phyloP scores from a whole-genome alignment of 2,797 vertebrate species.

The Coilia nasus region DNA sequence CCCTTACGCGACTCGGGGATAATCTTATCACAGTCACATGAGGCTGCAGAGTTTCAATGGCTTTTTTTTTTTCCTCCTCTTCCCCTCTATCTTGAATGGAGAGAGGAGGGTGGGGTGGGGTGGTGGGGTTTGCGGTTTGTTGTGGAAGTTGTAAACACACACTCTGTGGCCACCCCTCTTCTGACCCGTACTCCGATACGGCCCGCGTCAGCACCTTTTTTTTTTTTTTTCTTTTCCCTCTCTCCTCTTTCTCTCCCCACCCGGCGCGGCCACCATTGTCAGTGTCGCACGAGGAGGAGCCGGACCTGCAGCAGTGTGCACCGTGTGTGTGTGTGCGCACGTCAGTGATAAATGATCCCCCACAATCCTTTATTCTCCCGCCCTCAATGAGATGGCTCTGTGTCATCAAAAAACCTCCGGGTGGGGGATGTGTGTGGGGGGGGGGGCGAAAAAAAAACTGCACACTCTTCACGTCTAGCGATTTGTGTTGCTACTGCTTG shows the following conservation, averaged over 20 bases:
- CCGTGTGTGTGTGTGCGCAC: neutral
- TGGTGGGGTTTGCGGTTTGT: neutral
- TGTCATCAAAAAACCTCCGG: constrained; percentile 13
- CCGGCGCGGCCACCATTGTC: neutral
- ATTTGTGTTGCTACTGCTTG: neutral
- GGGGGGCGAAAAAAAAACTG: neutral
- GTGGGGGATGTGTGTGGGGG: too few relatives aligned
- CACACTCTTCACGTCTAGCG: neutral
- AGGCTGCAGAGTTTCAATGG: neutral
- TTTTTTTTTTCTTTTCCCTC: too few relatives aligned
- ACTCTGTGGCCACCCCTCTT: neutral
- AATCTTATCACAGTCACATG: neutral
- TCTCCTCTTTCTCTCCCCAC: too few relatives aligned
- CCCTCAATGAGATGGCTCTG: constrained; percentile 11
- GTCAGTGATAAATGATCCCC: constrained; percentile 17
- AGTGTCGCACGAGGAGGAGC: neutral
- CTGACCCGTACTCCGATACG: neutral
- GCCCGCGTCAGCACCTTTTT: neutral
- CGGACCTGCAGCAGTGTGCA: neutral
- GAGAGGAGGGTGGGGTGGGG: neutral
- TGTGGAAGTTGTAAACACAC: constrained; percentile 17
- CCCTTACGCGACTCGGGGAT: neutral
- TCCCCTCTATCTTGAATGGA: too few relatives aligned
- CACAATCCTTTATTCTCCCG: neutral
- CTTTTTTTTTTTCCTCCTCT: neutral